phyloP scores from a whole-genome alignment of 2,113 vertebrate genomes.

The Maccullochella peelii region DNA sequence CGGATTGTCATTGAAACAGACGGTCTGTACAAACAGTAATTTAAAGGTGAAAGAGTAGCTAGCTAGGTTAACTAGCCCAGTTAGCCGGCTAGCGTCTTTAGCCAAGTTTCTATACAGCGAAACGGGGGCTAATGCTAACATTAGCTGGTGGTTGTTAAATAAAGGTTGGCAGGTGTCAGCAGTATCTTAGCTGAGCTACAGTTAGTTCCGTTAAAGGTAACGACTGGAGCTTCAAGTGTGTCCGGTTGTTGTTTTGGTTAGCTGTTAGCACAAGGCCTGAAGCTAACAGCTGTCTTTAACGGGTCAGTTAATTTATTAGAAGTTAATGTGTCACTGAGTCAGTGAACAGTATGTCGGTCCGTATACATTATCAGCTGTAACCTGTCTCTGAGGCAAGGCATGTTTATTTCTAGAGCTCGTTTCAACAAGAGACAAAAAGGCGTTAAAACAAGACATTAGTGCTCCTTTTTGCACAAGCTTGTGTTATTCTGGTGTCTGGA shows the following conservation, averaged over 20 bases:
- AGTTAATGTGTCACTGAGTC: background rate
- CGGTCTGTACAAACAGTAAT: background rate
- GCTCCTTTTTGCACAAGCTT: no score
- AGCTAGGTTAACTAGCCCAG: background rate
- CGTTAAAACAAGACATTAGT: no score
- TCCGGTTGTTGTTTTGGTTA: background rate
- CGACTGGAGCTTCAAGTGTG: background rate
- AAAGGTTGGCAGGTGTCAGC: background rate
- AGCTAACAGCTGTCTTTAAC: background rate
- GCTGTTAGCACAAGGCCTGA: background rate
- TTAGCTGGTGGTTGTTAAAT: background rate
- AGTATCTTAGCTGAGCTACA: background rate
- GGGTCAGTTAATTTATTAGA: background rate
- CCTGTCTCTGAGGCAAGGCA: background rate
- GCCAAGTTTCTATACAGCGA: background rate
- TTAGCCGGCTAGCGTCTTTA: slow-evolving; percentile 11
- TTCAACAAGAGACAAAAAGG: no score
- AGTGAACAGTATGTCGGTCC: background rate
- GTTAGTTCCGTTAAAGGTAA: no score
- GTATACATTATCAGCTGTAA: background rate
- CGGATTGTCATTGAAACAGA: background rate
- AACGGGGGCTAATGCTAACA: slow-evolving; percentile 21
- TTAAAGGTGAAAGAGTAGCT: background rate
- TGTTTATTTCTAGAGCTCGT: no score
- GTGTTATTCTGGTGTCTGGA: no score